These are phyloP conservation scores for Acipenser oxyrinchus DNA, from an alignment of 2,797 vertebrate species.

Conservation along the genomic window DNA sequence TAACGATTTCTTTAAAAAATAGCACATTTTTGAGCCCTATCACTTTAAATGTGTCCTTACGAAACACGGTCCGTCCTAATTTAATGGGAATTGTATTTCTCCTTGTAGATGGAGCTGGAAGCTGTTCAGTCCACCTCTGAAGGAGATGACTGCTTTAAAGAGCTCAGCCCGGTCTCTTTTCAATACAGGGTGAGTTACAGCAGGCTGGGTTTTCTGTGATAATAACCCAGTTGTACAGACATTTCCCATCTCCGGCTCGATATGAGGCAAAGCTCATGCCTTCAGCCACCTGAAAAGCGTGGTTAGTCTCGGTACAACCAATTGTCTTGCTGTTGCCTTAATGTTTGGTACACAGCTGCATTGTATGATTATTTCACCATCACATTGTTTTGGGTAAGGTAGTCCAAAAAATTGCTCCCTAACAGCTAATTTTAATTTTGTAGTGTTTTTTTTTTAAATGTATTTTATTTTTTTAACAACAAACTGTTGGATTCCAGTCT, in stretches of 20 bases:
- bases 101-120: conserved; percentile 86
- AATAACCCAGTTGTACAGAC: not conserved
- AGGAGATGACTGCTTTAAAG: conserved; percentile 88
- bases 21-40: not conserved
- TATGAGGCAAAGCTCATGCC: not conserved
- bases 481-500: not conserved
- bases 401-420: too few relatives aligned
- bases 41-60: not conserved
- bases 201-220: too few relatives aligned
- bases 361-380: too few relatives aligned
- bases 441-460: not conserved
- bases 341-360: too few relatives aligned
- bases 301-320: too few relatives aligned
- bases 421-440: too few relatives aligned
- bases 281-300: not conserved
- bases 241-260: too few relatives aligned
- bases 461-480: not conserved
- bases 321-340: too few relatives aligned
- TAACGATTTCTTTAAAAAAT: not conserved
- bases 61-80: too few relatives aligned
- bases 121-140: conserved; percentile 93
- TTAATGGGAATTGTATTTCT: not conserved
- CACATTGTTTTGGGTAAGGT: too few relatives aligned
- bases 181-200: conserved; percentile 79
- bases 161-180: conserved; percentile 79